Conservation (phyloP, 1,140 invertebrate genomes). For the Pachypeltis micranthus region DNA sequence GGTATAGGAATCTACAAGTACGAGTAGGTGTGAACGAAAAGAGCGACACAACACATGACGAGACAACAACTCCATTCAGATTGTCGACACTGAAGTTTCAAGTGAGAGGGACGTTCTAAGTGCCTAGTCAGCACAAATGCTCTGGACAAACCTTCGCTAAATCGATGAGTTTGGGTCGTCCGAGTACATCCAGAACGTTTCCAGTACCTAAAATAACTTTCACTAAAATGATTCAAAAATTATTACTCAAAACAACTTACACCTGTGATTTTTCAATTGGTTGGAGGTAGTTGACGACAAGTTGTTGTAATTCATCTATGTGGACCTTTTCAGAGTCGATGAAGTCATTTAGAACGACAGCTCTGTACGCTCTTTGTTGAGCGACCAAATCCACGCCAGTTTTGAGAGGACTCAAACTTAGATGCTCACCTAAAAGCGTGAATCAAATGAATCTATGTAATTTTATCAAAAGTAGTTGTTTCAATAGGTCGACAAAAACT, state of each 20-base stretch:
- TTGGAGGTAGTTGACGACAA: conserved; percentile 71
- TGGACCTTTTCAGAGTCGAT: conserved; percentile 84
- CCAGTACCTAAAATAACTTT: not conserved
- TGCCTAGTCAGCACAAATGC: too few relatives aligned
- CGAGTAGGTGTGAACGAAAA: too few relatives aligned
- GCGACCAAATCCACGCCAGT: conserved; percentile 32
- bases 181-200: too few relatives aligned
- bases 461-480: too few relatives aligned
- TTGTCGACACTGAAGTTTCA: not conserved
- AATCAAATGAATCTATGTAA: too few relatives aligned
- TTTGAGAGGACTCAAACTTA: conserved; percentile 25
- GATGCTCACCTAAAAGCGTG: conserved; percentile 19
- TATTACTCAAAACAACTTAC: conserved; percentile 52
- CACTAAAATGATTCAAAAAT: not conserved
- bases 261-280: conserved; percentile 71
- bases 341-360: conserved; percentile 82
- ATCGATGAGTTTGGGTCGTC: too few relatives aligned
- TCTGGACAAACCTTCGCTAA: too few relatives aligned
- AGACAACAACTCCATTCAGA: too few relatives aligned
- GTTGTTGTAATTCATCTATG: conserved; percentile 72
- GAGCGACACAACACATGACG: too few relatives aligned
- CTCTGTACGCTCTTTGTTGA: conserved; percentile 55
- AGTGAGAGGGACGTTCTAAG: too few relatives aligned
- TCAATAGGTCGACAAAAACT: too few relatives aligned
- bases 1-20: not conserved